Conservation (phyloP, 1,140 invertebrate species). For the Dendroctonus ponderosae region DNA sequence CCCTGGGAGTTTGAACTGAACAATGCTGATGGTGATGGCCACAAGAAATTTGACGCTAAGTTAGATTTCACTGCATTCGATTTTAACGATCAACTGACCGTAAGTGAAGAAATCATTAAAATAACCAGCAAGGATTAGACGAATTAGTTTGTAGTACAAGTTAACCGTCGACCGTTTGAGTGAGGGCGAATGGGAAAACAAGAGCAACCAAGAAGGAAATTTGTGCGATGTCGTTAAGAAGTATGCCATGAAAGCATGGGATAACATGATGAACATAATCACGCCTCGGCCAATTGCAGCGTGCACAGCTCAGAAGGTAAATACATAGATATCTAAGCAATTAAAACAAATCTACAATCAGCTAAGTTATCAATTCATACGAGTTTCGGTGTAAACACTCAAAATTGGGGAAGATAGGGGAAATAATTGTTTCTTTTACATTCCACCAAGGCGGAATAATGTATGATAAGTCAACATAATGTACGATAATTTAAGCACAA, state of each 20-base stretch:
- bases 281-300: neutral
- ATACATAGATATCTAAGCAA: too few species aligned
- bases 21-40: conserved; percentile 2
- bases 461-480: too few species aligned
- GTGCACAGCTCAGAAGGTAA: neutral
- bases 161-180: neutral
- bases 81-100: neutral
- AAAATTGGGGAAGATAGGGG: too few species aligned
- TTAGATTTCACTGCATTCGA: neutral
- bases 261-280: neutral
- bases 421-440: too few species aligned
- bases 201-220: conserved; percentile 3
- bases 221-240: conserved; percentile 7
- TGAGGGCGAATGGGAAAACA: conserved; percentile 1
- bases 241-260: conserved; percentile 8
- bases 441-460: too few species aligned
- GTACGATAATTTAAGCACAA: too few species aligned
- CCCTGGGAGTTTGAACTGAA: neutral
- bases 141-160: neutral
- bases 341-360: too few species aligned
- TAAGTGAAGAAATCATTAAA: neutral
- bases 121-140: too few species aligned
- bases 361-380: too few species aligned
- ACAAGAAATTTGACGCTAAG: neutral
- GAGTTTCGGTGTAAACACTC: too few species aligned